Conservation (phyloP, 2,888 invertebrate species). For the Portevinia maculata region DNA sequence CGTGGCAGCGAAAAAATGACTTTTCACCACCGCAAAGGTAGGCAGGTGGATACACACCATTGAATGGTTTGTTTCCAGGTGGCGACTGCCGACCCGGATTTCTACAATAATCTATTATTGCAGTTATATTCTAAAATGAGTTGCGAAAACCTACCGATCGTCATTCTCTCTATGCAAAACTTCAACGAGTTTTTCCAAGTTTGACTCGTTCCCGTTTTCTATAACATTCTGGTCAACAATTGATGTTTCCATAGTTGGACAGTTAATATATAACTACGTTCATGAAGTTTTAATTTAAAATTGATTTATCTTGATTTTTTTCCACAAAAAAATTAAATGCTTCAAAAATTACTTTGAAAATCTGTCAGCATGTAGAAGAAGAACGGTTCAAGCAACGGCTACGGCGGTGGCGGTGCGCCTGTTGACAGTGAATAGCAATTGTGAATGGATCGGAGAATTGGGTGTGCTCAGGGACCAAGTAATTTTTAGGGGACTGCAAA, state of each 20-base stretch:
- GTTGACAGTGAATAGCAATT: not conserved
- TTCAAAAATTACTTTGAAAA: slow-evolving; percentile 40
- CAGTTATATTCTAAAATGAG: not conserved
- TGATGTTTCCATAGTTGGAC: slow-evolving; percentile 51
- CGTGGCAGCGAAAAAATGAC: slow-evolving; percentile 73
- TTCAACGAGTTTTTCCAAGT: slow-evolving; percentile 28
- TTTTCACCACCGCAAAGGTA: slow-evolving; percentile 75
- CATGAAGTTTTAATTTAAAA: slow-evolving; percentile 1
- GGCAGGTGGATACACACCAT: slow-evolving; percentile 64
- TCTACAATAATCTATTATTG: too few species aligned
- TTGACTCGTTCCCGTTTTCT: slow-evolving; percentile 57
- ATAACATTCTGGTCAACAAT: slow-evolving; percentile 15
- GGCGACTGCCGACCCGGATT: slow-evolving; percentile 29
- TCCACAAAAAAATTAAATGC: not conserved
- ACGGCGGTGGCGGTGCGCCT: slow-evolving; percentile 56
- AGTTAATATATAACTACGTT: slow-evolving; percentile 21
- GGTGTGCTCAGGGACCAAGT: slow-evolving; percentile 19
- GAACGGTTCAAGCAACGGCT: too few species aligned
- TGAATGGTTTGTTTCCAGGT: slow-evolving; percentile 67
- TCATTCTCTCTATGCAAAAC: slow-evolving; percentile 21
- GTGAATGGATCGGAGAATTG: slow-evolving; percentile 20
- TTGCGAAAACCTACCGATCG: slow-evolving; percentile 43
- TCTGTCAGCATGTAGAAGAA: slow-evolving; percentile 54
- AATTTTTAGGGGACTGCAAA: too few species aligned
- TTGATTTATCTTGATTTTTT: slow-evolving; percentile 17